Percentiles rank a stretch among this genome's conserved stretches.
These are phyloP conservation scores for Pachypeltis micranthus DNA, from an alignment of 1,140 invertebrate genomes.

Conservation along the genomic window DNA sequence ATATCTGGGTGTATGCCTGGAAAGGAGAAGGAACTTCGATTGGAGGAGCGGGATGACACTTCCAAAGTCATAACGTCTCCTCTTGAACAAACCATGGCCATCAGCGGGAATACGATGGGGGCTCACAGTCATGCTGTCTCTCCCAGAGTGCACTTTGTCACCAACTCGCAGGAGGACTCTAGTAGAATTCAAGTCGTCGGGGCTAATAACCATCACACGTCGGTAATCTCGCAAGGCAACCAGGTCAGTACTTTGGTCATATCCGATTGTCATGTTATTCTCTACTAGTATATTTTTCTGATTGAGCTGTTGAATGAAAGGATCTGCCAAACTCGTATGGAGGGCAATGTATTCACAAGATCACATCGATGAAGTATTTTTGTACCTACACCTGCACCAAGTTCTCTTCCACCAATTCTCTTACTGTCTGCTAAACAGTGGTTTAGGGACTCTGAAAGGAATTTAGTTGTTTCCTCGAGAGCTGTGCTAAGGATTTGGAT, in stretches of 20 bases:
- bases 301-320: no score
- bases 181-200: slow-evolving; percentile 11
- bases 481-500: no score
- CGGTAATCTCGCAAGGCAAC: slow-evolving; percentile 13
- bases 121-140: background rate
- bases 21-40: slow-evolving; percentile 16
- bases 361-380: no score
- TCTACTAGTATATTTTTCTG: no score
- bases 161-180: background rate
- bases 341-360: no score
- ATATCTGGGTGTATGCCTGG: background rate
- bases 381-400: no score
- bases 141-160: slow-evolving; percentile 7
- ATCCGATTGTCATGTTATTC: no score
- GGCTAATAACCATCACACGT: slow-evolving; percentile 13
- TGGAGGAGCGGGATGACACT: slow-evolving; percentile 8
- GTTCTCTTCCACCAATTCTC: no score
- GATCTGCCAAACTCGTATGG: no score
- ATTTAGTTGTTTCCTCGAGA: no score
- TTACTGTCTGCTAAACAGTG: no score
- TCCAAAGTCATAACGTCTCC: slow-evolving; percentile 2
- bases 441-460: no score
- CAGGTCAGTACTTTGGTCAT: slow-evolving; percentile 17
- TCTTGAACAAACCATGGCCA: background rate
- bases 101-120: background rate